Percentiles rank a stretch among this genome's conserved stretches.
These are phyloP conservation scores for Halichoerus grypus DNA, from an alignment of 2,113 vertebrate species.

Conservation along the genomic window DNA sequence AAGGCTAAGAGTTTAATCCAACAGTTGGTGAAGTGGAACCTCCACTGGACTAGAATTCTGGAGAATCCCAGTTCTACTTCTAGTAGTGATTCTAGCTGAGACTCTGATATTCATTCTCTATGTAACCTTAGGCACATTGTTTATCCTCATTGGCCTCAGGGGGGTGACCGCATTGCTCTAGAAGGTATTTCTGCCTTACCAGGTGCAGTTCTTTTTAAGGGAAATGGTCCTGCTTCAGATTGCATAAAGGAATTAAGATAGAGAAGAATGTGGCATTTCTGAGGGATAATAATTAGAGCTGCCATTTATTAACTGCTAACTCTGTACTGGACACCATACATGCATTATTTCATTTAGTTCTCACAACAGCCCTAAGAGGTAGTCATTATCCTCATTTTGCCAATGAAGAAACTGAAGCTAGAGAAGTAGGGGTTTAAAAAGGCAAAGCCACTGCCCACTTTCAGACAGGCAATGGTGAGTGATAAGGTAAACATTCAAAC, in stretches of 20 bases:
- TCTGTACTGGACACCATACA: background rate
- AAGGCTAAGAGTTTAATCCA: background rate
- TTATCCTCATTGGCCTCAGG: background rate
- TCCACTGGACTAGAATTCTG: background rate
- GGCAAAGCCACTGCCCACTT: background rate
- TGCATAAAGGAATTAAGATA: background rate
- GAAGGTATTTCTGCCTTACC: background rate
- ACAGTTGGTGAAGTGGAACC: background rate
- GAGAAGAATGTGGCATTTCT: background rate
- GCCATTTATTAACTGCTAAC: constrained; percentile 25
- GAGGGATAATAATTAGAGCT: background rate
- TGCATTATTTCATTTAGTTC: constrained; percentile 33
- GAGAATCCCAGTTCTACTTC: background rate
- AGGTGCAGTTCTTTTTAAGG: background rate
- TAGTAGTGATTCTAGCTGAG: background rate
- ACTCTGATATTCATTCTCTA: constrained; percentile 18
- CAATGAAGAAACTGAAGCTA: background rate
- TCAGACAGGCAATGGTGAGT: background rate
- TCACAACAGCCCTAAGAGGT: background rate
- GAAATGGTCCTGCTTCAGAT: constrained; percentile 6
- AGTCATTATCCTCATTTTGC: constrained; percentile 19
- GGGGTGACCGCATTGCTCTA: background rate
- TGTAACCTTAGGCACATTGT: background rate
- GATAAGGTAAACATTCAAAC: constrained; percentile 11
- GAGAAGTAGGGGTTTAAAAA: constrained; percentile 32